These are phyloP conservation scores for Eublepharis macularius DNA, from an alignment of 2,113 vertebrate species.

Conservation along the genomic window DNA sequence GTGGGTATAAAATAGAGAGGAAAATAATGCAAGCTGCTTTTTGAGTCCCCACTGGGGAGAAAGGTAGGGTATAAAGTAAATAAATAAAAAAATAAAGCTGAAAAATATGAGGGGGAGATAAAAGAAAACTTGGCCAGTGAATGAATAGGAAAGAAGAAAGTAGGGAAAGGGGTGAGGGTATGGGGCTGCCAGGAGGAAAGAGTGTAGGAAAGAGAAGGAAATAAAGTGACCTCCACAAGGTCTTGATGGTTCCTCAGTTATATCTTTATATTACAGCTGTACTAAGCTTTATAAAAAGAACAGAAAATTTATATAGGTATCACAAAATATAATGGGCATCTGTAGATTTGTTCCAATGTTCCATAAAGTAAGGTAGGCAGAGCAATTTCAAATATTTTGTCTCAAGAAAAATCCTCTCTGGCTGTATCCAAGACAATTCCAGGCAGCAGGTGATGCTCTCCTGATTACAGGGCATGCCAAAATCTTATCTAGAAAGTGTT, in stretches of 20 bases:
- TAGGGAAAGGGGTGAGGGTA: no score
- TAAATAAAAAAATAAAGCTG: no score
- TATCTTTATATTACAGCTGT: background rate
- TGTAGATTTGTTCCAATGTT: constrained; percentile 42
- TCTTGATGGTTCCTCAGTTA: background rate
- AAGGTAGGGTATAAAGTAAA: no score
- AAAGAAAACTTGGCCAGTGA: no score
- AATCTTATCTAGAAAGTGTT: constrained; percentile 64
- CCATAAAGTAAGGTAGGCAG: constrained; percentile 32
- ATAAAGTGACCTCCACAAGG: no score
- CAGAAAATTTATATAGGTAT: constrained; percentile 1
- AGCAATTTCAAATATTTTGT: constrained; percentile 44
- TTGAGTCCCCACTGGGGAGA: no score
- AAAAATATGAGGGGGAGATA: no score
- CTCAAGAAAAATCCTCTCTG: constrained; percentile 48
- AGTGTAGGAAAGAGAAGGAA: no score
- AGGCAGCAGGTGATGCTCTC: constrained; percentile 29
- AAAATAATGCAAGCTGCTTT: no score
- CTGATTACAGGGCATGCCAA: constrained; percentile 45
- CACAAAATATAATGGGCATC: constrained; percentile 43
- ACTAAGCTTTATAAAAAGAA: background rate
- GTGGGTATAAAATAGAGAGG: no score
- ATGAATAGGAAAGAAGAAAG: no score
- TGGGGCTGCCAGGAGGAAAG: no score
- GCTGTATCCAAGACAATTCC: constrained; percentile 37